These are phyloP conservation scores for Acromyrmex charruanus DNA, from an alignment of 1,140 invertebrate species.

Conservation along the genomic window DNA sequence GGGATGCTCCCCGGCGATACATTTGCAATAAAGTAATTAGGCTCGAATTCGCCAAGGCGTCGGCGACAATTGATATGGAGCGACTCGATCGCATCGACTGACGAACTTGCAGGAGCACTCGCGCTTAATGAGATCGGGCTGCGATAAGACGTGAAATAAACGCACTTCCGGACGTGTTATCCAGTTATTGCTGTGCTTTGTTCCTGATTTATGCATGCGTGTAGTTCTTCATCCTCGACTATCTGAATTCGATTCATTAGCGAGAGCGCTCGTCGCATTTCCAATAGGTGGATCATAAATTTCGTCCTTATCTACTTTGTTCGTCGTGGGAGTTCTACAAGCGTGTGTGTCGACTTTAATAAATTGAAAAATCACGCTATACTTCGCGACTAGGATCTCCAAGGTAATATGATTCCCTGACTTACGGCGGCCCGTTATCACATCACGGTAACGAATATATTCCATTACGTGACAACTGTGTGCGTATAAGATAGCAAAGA, in stretches of 20 bases:
- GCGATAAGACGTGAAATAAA: slow-evolving; percentile 62
- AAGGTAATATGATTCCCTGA: slow-evolving; percentile 59
- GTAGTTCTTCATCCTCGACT: slow-evolving; percentile 35
- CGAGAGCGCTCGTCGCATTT: slow-evolving; percentile 50
- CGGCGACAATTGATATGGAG: slow-evolving; percentile 77
- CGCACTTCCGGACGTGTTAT: slow-evolving; percentile 26
- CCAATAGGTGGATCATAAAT: slow-evolving; percentile 61
- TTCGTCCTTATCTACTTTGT: slow-evolving; percentile 42
- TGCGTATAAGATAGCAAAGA: slow-evolving; percentile 45
- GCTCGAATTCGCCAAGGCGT: slow-evolving; percentile 61
- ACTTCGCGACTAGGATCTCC: slow-evolving; percentile 46
- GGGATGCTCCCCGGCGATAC: slow-evolving; percentile 31
- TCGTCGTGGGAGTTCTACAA: slow-evolving; percentile 49
- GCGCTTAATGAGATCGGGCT: slow-evolving; percentile 78
- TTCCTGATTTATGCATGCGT: slow-evolving; percentile 64
- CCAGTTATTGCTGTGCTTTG: slow-evolving; percentile 60
- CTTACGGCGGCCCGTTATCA: slow-evolving; percentile 53
- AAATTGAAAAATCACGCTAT: slow-evolving; percentile 68
- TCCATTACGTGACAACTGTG: slow-evolving; percentile 56
- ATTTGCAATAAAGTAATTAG: slow-evolving; percentile 69
- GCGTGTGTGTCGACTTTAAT: slow-evolving; percentile 55
- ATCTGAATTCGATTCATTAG: slow-evolving; percentile 62
- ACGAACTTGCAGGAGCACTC: slow-evolving; percentile 79
- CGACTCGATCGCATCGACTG: slow-evolving; percentile 73
- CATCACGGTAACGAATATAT: slow-evolving; percentile 61